These are phyloP conservation scores for Chamaea fasciata DNA, from an alignment of 2,113 vertebrate genomes.

Conservation along the genomic window DNA sequence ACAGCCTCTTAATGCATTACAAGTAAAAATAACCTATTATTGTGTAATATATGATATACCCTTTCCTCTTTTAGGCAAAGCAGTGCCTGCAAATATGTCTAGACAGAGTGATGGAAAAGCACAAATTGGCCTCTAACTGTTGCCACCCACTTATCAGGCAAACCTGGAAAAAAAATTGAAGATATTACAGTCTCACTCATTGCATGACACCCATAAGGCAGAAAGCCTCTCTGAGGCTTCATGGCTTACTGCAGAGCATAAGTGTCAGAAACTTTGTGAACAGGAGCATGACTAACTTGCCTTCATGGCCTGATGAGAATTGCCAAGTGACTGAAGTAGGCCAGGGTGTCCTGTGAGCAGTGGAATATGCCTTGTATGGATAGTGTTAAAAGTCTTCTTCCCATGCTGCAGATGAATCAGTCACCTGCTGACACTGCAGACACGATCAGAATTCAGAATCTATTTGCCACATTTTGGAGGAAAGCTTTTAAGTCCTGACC, in stretches of 20 bases:
- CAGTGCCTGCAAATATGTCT: conserved; percentile 32
- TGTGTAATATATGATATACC: conserved; percentile 30
- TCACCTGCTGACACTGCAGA: not conserved
- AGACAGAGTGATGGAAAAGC: conserved; percentile 43
- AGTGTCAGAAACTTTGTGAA: not conserved
- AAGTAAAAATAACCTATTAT: conserved; percentile 55
- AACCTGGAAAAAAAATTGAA: conserved; percentile 42
- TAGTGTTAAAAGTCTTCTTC: not conserved
- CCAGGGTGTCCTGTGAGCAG: not conserved
- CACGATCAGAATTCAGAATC: not conserved
- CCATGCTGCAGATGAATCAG: conserved; percentile 18
- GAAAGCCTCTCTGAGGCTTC: not conserved
- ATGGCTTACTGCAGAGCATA: not conserved
- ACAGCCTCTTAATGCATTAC: conserved; percentile 38
- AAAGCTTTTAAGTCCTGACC: conserved; percentile 26
- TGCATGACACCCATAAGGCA: not conserved
- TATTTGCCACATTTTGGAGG: conserved; percentile 18
- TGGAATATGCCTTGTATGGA: not conserved
- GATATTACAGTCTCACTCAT: not conserved
- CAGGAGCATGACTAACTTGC: not conserved
- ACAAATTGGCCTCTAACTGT: conserved; percentile 28
- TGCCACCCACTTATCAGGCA: conserved; percentile 38
- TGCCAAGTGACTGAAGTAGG: not conserved
- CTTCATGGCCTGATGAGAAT: conserved; percentile 2
- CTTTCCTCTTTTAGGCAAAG: conserved; percentile 40